Percentiles rank a stretch among this genome's conserved stretches.
phyloP scores from a whole-genome alignment of 2,797 vertebrate species.

The Tauraco hartlaubi region DNA sequence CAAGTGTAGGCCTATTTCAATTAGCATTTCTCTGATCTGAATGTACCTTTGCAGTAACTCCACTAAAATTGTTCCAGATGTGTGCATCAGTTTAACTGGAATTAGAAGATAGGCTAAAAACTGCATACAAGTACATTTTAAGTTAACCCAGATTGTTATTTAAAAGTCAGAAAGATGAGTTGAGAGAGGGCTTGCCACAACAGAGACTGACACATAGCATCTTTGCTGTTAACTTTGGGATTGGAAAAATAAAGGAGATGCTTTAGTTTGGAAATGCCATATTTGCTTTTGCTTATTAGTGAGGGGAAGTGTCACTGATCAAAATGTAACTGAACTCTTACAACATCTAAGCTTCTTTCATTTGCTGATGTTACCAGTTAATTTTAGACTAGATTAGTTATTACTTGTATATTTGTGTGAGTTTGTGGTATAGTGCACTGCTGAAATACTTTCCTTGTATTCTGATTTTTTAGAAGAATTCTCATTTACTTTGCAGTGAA shows the following conservation, averaged over 20 bases:
- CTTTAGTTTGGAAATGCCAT: neutral
- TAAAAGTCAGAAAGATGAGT: neutral
- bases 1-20: neutral
- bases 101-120: neutral
- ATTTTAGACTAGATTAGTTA: neutral
- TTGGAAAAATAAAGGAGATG: neutral
- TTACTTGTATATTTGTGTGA: neutral
- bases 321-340: neutral
- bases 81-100: neutral
- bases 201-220: neutral
- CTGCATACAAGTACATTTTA: neutral
- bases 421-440: neutral
- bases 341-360: neutral
- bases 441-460: neutral
- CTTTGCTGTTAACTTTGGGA: neutral
- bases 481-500: neutral
- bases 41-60: neutral
- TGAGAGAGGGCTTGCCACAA: neutral
- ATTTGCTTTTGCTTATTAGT: neutral
- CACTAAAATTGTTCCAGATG: neutral
- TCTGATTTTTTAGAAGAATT: slow-evolving; percentile 4
- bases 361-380: neutral
- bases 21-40: neutral
- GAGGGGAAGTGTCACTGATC: neutral
- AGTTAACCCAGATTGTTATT: neutral